Evolutionary conservation across 2,888 invertebrate genomes (phyloP).

Genomic region (Plebejus melissa): DNA sequence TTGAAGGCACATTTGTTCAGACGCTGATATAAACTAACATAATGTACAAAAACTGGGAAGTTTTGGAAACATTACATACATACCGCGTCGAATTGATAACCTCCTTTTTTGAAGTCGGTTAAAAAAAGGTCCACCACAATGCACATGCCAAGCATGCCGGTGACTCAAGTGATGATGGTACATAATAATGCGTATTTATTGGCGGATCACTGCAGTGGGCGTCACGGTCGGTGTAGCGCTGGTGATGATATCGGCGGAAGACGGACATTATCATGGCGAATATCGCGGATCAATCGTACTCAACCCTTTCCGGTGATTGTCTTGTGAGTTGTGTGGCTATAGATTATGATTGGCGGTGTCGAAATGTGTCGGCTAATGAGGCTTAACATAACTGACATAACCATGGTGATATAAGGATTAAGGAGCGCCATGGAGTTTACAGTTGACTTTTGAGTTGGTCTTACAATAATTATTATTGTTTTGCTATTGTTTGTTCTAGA

Average conservation of each 20-base stretch:
- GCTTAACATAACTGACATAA: neutral
- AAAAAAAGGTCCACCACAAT: no score
- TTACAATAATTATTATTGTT: no score
- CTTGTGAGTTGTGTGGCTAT: slow-evolving; percentile 30
- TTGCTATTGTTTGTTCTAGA: no score
- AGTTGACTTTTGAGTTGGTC: no score
- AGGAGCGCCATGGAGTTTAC: no score
- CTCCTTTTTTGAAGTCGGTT: no score
- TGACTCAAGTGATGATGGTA: neutral
- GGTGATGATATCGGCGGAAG: slow-evolving; percentile 50
- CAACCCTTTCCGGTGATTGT: slow-evolving; percentile 66
- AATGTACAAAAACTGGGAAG: no score
- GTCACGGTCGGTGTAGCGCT: slow-evolving; percentile 38
- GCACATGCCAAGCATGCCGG: no score
- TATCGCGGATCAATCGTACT: slow-evolving; percentile 53
- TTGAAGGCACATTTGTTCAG: no score
- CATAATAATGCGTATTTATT: neutral
- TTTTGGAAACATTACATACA: no score
- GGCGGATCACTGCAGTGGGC: neutral
- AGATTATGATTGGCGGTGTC: slow-evolving; percentile 5
- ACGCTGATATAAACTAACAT: no score
- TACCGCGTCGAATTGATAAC: no score
- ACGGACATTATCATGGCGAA: slow-evolving; percentile 52
- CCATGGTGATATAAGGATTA: neutral
- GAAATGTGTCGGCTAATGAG: neutral